Base-by-base conservation (phyloP, 2,888 invertebrate species). In the Aporophyla lueneburgensis region DNA sequence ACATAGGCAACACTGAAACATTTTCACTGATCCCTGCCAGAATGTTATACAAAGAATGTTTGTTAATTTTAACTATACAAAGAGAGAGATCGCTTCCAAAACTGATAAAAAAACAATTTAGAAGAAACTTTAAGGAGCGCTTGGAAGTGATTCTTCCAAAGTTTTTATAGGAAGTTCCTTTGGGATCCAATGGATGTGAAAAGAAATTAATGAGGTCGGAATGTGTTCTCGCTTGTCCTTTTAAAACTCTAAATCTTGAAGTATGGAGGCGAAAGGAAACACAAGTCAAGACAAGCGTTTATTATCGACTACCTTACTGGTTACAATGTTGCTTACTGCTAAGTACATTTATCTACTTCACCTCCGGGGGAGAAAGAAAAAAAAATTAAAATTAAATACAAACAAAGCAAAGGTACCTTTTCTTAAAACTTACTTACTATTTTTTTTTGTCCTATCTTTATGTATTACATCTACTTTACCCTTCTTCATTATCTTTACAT, bases 111-210 rank as follows among this genome's bases (percentile, higher is more conserved):
- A 77, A 61, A 27, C 1, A 24, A 54, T 67, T 54, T 14, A 5
- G n/a, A 33, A 65, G 46, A 72, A 43, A 59, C 5, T 58, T 49
- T 33, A 33, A 54, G 19, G 3, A 61, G 19, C n/a, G 24, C 27
- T 46, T 19, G 40, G 61, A 74, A 69, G 19, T n/a, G 21, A 58
- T 53, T 56, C 54, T 19, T 14, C 10, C 43, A 21, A 82, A 62
- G 24, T 67, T 58, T 1, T 16, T 7, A 7, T 6, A 66, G n/a
- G n/a, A n/a, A n/a, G 9, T 19, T 24, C 2, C 4, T 66, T 83
- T 5, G 21, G 7, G 12, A 70, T 58, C 12, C 27, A 66, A 62
- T 62, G 12, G 12, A 16, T 69, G 43, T n/a, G 54, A 58, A 63
- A 76, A 71, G 0, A 19, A 75, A 59, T 53, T n/a, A 59, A 63